phyloP scores from a whole-genome alignment of 1,140 invertebrate genomes.

The Proctacanthus coquilletti region DNA sequence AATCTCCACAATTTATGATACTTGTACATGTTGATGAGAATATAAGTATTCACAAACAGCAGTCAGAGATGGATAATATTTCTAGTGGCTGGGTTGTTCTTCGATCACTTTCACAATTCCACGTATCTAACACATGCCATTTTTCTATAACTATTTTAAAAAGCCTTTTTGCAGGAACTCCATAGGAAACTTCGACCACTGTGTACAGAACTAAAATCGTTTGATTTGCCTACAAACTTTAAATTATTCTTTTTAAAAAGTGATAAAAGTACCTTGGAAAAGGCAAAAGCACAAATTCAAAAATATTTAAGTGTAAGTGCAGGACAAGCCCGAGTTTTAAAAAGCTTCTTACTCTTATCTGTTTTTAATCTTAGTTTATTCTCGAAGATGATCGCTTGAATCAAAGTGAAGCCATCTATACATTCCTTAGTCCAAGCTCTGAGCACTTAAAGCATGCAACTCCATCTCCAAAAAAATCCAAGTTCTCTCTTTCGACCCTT shows the following conservation, averaged over 20 bases:
- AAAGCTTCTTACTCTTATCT: constrained; percentile 2
- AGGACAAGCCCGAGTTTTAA: constrained; percentile 8
- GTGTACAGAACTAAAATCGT: constrained; percentile 58
- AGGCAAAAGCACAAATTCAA: constrained; percentile 66
- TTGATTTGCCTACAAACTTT: constrained; percentile 64
- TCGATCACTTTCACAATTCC: constrained; percentile 65
- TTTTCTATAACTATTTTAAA: constrained; percentile 1
- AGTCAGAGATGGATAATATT: constrained; percentile 38
- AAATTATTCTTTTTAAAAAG: constrained; percentile 67
- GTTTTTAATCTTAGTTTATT: constrained; percentile 46
- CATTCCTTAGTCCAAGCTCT: constrained; percentile 77
- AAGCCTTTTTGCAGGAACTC: constrained; percentile 42
- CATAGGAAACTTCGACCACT: constrained; percentile 71
- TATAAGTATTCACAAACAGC: constrained; percentile 21
- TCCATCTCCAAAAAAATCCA: constrained; percentile 60
- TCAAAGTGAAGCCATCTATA: constrained; percentile 76
- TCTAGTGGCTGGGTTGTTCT: constrained; percentile 72
- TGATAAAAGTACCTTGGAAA: constrained; percentile 61
- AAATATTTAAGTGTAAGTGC: constrained; percentile 64
- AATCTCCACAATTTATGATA: constrained; percentile 64
- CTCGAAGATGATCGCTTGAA: constrained; percentile 72
- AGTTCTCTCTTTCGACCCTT: constrained; percentile 68
- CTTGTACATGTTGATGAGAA: constrained; percentile 60
- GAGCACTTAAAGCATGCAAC: constrained; percentile 68
- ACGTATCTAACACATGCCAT: constrained; percentile 25